Percentiles rank a stretch among this genome's conserved stretches.
These are phyloP conservation scores for Lepus americanus DNA, from an alignment of 2,113 vertebrate species.

Conservation along the genomic window DNA sequence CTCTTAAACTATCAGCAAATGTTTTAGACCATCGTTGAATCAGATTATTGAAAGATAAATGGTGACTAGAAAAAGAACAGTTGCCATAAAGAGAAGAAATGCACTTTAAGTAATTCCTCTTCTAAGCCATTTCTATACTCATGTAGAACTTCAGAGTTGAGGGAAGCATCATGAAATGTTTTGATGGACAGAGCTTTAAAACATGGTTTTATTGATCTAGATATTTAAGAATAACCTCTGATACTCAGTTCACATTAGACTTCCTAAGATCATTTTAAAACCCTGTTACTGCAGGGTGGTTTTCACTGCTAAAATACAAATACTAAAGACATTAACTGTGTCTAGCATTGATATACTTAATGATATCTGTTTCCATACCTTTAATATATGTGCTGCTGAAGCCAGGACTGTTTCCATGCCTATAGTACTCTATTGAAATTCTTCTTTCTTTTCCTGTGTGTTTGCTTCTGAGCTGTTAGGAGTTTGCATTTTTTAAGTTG, in stretches of 20 bases:
- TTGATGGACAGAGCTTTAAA: constrained; percentile 4
- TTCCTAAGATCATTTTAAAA: neutral
- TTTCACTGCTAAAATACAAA: constrained; percentile 33
- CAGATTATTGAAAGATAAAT: constrained; percentile 55
- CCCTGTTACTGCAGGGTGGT: neutral
- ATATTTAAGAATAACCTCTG: constrained; percentile 28
- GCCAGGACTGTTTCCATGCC: neutral
- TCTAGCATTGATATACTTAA: neutral
- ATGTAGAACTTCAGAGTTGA: constrained; percentile 30
- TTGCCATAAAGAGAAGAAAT: constrained; percentile 23
- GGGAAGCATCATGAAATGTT: constrained; percentile 31
- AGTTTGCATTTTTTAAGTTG: constrained; percentile 52
- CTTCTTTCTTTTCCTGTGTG: constrained; percentile 28
- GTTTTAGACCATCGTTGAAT: constrained; percentile 51
- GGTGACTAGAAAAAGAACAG: neutral
- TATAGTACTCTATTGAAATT: constrained; percentile 11
- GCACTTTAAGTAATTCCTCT: neutral
- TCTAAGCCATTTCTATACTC: constrained; percentile 28
- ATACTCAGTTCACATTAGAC: neutral
- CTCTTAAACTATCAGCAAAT: constrained; percentile 62
- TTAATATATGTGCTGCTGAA: neutral
- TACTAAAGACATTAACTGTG: constrained; percentile 45
- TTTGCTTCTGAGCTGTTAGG: constrained; percentile 18
- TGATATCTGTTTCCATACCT: constrained; percentile 8
- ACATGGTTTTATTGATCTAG: constrained; percentile 39